Conservation (phyloP, 2,888 invertebrate genomes). For the Epistrophe eligans region DNA sequence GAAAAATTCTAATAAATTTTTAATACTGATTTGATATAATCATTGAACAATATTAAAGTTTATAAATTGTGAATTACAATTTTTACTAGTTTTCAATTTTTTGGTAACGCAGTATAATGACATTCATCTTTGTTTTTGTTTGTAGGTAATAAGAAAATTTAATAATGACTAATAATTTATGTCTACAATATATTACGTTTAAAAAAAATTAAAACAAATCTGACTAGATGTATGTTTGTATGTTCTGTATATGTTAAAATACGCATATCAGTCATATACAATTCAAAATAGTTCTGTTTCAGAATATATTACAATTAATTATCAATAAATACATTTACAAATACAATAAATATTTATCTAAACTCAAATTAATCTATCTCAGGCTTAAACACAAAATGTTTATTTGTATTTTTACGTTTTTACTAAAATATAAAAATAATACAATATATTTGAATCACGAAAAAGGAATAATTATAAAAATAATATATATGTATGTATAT, state of each 20-base stretch:
- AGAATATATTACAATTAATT: conserved; percentile 52
- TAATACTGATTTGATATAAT: conserved; percentile 61
- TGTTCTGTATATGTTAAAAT: conserved; percentile 16
- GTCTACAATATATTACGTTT: conserved; percentile 49
- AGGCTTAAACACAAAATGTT: background rate
- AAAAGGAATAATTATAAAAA: conserved; percentile 34
- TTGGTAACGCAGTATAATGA: conserved; percentile 57
- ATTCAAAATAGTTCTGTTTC: conserved; percentile 53
- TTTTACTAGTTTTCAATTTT: conserved; percentile 66
- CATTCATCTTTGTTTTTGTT: conserved; percentile 29
- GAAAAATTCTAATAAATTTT: conserved; percentile 43
- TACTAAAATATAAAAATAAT: background rate
- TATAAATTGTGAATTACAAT: conserved; percentile 60
- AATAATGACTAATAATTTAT: conserved; percentile 60
- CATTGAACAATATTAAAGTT: conserved; percentile 57
- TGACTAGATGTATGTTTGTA: conserved; percentile 56
- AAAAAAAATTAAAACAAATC: conserved; percentile 41
- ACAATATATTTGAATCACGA: no score
- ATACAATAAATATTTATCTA: conserved; percentile 66
- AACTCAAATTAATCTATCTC: conserved; percentile 68
- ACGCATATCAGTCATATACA: conserved; percentile 64
- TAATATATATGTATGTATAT: background rate
- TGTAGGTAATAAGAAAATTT: conserved; percentile 52
- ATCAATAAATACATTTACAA: conserved; percentile 56
- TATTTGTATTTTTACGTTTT: conserved; percentile 1